Base-by-base conservation (phyloP, 1,140 invertebrate species). In the Zaprionus inermis region DNA sequence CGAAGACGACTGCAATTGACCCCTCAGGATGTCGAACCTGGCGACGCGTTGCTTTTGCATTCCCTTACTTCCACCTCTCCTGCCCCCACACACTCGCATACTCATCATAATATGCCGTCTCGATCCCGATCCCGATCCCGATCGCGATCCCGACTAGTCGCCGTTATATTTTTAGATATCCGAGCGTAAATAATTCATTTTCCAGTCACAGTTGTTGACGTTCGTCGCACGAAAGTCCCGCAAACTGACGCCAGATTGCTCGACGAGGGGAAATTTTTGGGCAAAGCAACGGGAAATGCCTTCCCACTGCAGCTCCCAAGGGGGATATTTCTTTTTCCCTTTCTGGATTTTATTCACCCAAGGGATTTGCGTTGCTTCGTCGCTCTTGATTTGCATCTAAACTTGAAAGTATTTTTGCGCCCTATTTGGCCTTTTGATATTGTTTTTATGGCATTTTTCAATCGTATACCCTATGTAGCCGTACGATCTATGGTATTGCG, bases 131-230 rank as follows among this genome's bases (percentile, higher is more conserved):
- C 38, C 38, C 38, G 38, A 44, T 44, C 24, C 71, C 67, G 46
- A 71, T 72, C 24, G 57, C 24, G 24, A 28, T 28, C 24, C 24
- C 24, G 24, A 28, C 24, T 44, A 41, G 49, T 44, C 49, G 49
- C 52, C 3, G 5, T 28, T 3, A 61, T 88, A 89, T 89, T 88
- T 88, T 88, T 88, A 88, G 84, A 72, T 70, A 61, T 51, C 71
- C 67, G 56, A 60, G 80, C 84, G 84, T 89, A 89, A 84, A 88
- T 88, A 88, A 88, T 88, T 89, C 85, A 89, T 89, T 89, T 89
- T 89, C 84, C 81, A 90, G 84, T 90, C 84, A 81, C 84, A 89
- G 84, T 90, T 79, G 84, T 81, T 81, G 84, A 90, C 81, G 85
- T 73, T 85, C 80, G 70, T 79, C 64, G 76, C 76, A 61, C 71